A percentile compares a stretch with the other conserved stretches of the same genome.
These are phyloP conservation scores for Pegoplata infirma DNA, from an alignment of 2,888 invertebrate species.

Conservation along the genomic window DNA sequence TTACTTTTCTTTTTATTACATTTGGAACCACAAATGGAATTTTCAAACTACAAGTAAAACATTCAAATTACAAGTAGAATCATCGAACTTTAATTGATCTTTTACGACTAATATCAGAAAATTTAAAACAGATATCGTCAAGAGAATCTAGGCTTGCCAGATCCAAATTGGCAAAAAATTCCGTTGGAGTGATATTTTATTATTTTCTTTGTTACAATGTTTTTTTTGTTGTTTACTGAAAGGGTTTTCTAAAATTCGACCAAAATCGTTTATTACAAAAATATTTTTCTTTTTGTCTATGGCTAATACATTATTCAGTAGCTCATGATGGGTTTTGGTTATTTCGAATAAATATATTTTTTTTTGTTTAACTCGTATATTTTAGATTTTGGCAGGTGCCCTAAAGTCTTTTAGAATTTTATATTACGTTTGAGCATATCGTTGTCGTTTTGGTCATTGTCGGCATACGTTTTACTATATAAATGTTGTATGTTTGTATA, in stretches of 20 bases:
- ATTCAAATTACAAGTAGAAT: too few species aligned
- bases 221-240: too few species aligned
- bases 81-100: too few species aligned
- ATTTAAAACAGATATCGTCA: too few species aligned
- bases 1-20: too few species aligned
- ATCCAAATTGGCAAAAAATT: too few species aligned
- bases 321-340: constrained; percentile 16
- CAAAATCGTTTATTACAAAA: not conserved
- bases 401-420: constrained; percentile 55
- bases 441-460: constrained; percentile 36
- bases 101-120: too few species aligned
- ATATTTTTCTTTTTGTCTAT: constrained; percentile 18
- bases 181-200: too few species aligned
- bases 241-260: not conserved
- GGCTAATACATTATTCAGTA: constrained; percentile 59
- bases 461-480: constrained; percentile 22
- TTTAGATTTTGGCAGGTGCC: constrained; percentile 61
- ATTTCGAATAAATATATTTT: not conserved
- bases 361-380: constrained; percentile 32
- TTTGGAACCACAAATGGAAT: too few species aligned
- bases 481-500: not conserved
- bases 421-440: constrained; percentile 19
- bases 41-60: too few species aligned
- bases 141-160: too few species aligned
- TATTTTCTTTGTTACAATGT: too few species aligned